Conservation (phyloP, 2,113 vertebrate genomes). For the Catharus fuscescens region DNA sequence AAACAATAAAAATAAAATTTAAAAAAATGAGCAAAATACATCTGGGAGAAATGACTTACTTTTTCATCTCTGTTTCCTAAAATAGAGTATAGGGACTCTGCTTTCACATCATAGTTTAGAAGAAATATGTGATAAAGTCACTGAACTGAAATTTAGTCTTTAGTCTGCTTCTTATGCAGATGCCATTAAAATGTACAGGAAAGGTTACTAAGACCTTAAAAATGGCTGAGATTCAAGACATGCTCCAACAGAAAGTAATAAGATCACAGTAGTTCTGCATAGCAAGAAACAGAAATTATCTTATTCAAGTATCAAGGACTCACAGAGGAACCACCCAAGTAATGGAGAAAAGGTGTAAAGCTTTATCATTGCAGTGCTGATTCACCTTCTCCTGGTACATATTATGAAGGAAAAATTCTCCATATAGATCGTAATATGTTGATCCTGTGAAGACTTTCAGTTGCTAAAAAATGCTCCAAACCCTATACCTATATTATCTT, state of each 20-base stretch:
- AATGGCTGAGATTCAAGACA: neutral
- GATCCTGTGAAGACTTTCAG: neutral
- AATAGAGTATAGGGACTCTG: neutral
- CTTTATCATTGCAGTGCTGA: neutral
- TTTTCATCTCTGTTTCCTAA: neutral
- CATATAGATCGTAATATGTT: neutral
- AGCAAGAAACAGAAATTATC: neutral
- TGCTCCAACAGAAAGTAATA: neutral
- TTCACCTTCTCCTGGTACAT: neutral
- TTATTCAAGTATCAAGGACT: neutral
- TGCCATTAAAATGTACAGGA: neutral
- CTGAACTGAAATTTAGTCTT: neutral
- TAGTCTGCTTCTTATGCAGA: neutral
- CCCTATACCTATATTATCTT: neutral
- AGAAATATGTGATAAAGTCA: neutral
- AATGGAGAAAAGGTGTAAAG: accelerated
- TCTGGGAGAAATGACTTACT: neutral
- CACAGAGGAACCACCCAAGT: neutral
- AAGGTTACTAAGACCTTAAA: neutral
- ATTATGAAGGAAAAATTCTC: neutral
- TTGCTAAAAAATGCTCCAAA: neutral
- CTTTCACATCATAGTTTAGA: neutral
- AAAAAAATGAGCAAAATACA: neutral
- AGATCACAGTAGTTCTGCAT: neutral
- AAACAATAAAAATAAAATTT: neutral